Conservation (phyloP, 37 sponge, comb jelly and placozoan genomes). For the Agelas oroides region DNA sequence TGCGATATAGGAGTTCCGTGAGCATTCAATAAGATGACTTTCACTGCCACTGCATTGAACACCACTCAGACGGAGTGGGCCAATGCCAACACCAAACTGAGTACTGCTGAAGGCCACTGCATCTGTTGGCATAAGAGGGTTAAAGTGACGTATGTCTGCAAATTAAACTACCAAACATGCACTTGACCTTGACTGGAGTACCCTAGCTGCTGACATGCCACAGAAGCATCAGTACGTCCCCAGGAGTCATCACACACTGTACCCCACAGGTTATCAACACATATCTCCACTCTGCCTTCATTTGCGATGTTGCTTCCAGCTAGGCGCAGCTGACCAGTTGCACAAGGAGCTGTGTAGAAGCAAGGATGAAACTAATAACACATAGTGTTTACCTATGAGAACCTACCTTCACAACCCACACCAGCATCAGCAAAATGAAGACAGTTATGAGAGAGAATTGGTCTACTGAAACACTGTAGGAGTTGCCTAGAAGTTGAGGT, state of each 20-base stretch:
- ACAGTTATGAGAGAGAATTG: background rate
- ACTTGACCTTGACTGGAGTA: background rate
- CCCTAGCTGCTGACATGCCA: background rate
- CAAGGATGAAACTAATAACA: background rate
- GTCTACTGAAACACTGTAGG: background rate
- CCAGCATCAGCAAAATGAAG: background rate
- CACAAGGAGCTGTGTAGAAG: background rate
- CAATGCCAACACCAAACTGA: too few relatives aligned
- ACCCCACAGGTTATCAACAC: background rate
- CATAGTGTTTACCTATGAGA: background rate
- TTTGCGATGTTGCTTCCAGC: background rate
- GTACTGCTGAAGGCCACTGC: too few relatives aligned
- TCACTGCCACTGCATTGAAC: constrained; percentile 7
- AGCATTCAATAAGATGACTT: constrained; percentile 7
- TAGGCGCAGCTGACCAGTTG: too few relatives aligned
- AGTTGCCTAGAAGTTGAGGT: background rate
- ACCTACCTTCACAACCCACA: background rate
- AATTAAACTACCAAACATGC: too few relatives aligned
- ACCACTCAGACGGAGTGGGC: background rate
- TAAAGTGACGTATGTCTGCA: too few relatives aligned
- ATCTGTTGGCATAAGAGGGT: too few relatives aligned
- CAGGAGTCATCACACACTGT: too few relatives aligned
- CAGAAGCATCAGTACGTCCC: background rate
- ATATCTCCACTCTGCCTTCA: background rate
- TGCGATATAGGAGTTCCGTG: background rate